Percentiles rank a stretch among this genome's conserved stretches.
Conservation (phyloP, 2,113 vertebrate species). For the Lagopus muta region DNA sequence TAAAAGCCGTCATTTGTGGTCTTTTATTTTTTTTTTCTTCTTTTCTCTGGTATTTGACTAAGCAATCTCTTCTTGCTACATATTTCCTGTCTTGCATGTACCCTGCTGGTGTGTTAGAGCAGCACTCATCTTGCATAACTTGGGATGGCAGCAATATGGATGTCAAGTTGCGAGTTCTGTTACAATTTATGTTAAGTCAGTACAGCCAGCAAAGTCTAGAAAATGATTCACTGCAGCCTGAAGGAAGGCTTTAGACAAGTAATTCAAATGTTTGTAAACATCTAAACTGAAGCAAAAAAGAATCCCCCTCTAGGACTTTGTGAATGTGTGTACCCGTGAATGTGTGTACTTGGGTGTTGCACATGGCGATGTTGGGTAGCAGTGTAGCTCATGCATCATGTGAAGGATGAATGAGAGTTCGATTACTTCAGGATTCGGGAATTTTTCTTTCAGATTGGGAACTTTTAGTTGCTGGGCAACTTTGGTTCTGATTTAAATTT, state of each 20-base stretch:
- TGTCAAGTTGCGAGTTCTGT: background rate
- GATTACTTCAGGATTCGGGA: conserved; percentile 8
- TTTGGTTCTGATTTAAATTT: background rate
- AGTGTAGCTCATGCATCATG: background rate
- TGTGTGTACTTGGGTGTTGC: background rate
- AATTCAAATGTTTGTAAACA: background rate
- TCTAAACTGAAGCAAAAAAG: background rate
- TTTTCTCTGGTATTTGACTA: background rate
- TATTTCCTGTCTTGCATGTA: background rate
- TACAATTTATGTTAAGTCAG: background rate
- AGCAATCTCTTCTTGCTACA: background rate
- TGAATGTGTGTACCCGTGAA: background rate
- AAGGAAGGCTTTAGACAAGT: background rate
- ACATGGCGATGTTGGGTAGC: background rate
- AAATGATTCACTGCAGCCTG: background rate
- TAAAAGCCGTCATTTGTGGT: background rate
- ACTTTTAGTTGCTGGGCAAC: background rate
- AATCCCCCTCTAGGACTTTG: background rate
- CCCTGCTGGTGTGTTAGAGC: background rate
- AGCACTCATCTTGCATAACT: background rate
- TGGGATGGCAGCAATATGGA: background rate
- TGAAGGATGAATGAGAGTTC: background rate
- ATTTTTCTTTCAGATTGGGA: conserved; percentile 8
- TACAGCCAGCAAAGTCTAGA: background rate
- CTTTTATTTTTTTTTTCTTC: background rate